Conservation (phyloP, 2,797 vertebrate species). For the Chanos chanos region DNA sequence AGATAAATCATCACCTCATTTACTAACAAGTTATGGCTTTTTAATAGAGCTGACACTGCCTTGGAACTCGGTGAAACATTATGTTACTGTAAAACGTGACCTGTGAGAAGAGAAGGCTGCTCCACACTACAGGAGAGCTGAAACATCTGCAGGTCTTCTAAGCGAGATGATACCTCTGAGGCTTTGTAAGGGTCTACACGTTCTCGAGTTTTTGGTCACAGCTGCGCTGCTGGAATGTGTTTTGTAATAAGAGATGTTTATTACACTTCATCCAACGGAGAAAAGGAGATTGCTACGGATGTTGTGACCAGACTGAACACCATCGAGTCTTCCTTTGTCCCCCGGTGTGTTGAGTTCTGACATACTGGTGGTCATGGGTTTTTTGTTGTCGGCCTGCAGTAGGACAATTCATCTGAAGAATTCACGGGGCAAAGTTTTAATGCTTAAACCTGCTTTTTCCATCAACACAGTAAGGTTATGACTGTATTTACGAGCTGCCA, state of each 20-base stretch:
- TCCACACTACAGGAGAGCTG: slow-evolving; percentile 36
- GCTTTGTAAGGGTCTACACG: slow-evolving; percentile 25
- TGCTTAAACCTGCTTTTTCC: too few relatives aligned
- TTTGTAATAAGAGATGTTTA: slow-evolving; percentile 52
- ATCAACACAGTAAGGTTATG: too few relatives aligned
- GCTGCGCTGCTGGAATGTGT: slow-evolving; percentile 62
- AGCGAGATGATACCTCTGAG: not conserved
- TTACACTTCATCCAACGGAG: slow-evolving; percentile 44
- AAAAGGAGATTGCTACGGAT: slow-evolving; percentile 24
- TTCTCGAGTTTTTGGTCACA: slow-evolving; percentile 50
- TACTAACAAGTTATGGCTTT: not conserved
- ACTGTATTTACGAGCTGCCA: too few relatives aligned
- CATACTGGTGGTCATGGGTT: not conserved
- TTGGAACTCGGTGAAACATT: slow-evolving; percentile 28
- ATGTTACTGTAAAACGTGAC: slow-evolving; percentile 32
- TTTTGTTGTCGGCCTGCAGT: slow-evolving; percentile 22
- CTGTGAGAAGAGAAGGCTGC: slow-evolving; percentile 14
- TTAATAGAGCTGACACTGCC: not conserved
- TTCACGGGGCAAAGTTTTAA: too few relatives aligned
- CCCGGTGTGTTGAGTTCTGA: too few relatives aligned
- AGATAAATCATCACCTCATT: not conserved
- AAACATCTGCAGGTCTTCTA: slow-evolving; percentile 28
- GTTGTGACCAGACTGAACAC: slow-evolving; percentile 21
- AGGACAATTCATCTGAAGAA: too few relatives aligned
- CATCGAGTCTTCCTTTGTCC: slow-evolving; percentile 8